Conservation (phyloP, 2,113 vertebrate species). For the Urocitellus parryii region DNA sequence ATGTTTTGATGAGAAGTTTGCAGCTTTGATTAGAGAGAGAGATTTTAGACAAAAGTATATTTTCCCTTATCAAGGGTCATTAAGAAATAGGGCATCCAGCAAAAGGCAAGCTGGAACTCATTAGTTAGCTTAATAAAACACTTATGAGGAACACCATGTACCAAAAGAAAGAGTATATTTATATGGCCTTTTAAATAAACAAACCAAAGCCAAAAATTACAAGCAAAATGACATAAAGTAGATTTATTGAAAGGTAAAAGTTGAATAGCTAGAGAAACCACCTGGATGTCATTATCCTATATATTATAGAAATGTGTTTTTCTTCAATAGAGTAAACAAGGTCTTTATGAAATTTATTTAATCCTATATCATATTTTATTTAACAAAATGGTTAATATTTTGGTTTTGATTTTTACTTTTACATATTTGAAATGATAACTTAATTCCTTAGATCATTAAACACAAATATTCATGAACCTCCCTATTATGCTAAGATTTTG, state of each 20-base stretch:
- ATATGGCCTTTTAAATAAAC: constrained; percentile 77
- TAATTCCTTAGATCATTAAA: constrained; percentile 18
- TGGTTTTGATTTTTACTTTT: constrained; percentile 57
- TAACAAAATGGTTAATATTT: constrained; percentile 26
- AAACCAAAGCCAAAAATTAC: constrained; percentile 68
- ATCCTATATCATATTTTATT: constrained; percentile 50
- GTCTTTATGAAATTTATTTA: constrained; percentile 41
- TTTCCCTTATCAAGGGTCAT: constrained; percentile 90
- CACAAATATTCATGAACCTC: not conserved
- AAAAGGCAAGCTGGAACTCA: constrained; percentile 88
- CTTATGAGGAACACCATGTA: constrained; percentile 84
- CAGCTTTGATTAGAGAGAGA: constrained; percentile 86
- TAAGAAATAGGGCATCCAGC: constrained; percentile 87
- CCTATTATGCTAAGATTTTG: not conserved
- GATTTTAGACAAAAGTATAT: constrained; percentile 86
- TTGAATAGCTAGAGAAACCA: constrained; percentile 61
- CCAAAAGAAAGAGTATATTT: constrained; percentile 70
- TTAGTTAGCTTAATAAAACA: constrained; percentile 88
- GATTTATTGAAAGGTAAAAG: constrained; percentile 74
- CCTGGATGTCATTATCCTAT: constrained; percentile 52
- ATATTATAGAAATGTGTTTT: constrained; percentile 46
- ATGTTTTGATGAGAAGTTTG: constrained; percentile 68
- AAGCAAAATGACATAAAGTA: constrained; percentile 68
- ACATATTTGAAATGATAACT: constrained; percentile 55
- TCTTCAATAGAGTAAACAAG: constrained; percentile 40